Evolutionary conservation across 2,888 invertebrate genomes (phyloP).

Genomic region (Elegia similella): DNA sequence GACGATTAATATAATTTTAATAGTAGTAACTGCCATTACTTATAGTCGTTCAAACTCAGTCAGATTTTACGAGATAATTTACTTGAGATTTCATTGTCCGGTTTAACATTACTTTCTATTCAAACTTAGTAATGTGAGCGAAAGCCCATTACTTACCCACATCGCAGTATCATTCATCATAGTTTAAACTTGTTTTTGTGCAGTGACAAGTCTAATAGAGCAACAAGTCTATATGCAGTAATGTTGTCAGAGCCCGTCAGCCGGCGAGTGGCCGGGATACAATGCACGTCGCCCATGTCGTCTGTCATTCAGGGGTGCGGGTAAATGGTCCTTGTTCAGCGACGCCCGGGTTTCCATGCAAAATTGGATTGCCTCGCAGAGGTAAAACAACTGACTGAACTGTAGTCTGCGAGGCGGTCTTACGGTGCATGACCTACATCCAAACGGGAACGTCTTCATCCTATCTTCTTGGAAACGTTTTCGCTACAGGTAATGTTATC

Average conservation of each 20-base stretch:
- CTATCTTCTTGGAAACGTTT: not conserved
- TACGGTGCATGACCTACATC: conserved; percentile 6
- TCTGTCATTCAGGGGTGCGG: conserved; percentile 43
- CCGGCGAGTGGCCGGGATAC: conserved; percentile 45
- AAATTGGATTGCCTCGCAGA: conserved; percentile 65
- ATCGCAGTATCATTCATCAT: conserved; percentile 1
- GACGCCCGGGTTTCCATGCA: conserved; percentile 50
- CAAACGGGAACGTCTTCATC: not conserved
- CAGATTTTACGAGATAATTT: too few relatives aligned
- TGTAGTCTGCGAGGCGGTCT: not conserved
- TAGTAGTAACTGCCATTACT: too few relatives aligned
- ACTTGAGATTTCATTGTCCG: too few relatives aligned
- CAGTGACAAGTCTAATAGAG: conserved; percentile 38
- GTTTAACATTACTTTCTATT: too few relatives aligned
- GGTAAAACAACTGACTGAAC: conserved; percentile 39
- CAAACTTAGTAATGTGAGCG: too few relatives aligned
- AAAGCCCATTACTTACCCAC: not conserved
- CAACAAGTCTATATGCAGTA: conserved; percentile 48
- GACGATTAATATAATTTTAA: too few relatives aligned
- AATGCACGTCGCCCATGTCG: conserved; percentile 49
- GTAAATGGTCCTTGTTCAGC: conserved; percentile 47
- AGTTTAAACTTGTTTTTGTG: conserved; percentile 16
- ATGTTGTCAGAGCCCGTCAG: conserved; percentile 48
- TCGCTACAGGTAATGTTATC: not conserved
- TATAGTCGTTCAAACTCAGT: too few relatives aligned